A percentile compares a stretch with the other conserved stretches of the same genome.
Conservation (phyloP, 1,140 invertebrate species). For the Metopolophium dirhodum region DNA sequence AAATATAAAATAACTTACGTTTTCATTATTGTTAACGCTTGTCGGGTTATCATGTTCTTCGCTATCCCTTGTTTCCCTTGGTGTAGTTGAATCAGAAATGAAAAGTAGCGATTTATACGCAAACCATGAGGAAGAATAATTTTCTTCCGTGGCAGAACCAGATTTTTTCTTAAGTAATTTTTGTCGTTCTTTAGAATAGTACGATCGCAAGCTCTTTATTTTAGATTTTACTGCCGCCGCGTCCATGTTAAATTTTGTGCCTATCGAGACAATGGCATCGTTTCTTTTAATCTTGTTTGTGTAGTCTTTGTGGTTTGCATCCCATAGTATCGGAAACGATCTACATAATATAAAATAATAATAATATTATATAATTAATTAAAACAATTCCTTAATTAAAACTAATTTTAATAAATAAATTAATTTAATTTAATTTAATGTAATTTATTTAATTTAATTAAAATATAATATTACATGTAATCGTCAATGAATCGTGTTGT, state of each 20-base stretch:
- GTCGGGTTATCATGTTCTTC: too few species aligned
- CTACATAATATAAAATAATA: background rate
- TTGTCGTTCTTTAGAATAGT: too few species aligned
- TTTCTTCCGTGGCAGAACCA: background rate
- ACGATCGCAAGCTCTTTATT: background rate
- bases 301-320: background rate
- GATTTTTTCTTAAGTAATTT: too few species aligned
- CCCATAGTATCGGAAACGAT: background rate
- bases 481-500: background rate
- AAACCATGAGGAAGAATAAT: background rate
- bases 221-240: background rate
- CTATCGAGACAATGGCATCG: background rate
- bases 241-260: background rate
- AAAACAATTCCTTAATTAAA: too few species aligned
- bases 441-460: background rate
- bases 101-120: background rate
- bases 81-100: too few species aligned
- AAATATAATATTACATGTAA: background rate
- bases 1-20: too few species aligned
- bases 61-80: too few species aligned
- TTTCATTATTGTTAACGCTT: too few species aligned
- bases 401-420: background rate
- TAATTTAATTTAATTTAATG: background rate
- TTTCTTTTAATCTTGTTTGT: background rate
- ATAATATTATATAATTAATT: too few species aligned